A percentile compares a stretch with the other conserved stretches of the same genome.
These are phyloP conservation scores for Brachymystax lenok DNA, from an alignment of 2,797 vertebrate species.

Conservation along the genomic window DNA sequence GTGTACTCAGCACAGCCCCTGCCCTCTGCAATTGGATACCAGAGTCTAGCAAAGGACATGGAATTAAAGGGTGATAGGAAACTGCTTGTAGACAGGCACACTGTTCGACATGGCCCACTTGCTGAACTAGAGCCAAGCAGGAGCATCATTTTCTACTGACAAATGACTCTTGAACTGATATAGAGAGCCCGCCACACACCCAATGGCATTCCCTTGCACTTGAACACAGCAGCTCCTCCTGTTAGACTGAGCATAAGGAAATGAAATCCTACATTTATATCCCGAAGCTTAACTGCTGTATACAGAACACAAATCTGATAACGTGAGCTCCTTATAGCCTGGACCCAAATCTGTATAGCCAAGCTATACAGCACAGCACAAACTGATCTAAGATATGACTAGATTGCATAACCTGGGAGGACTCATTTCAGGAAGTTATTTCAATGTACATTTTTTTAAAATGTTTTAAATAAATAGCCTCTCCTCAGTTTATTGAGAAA, in stretches of 20 bases:
- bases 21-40: not conserved
- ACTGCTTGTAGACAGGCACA: slow-evolving; percentile 1
- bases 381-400: too few relatives aligned
- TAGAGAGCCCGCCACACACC: not conserved
- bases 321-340: not conserved
- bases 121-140: not conserved
- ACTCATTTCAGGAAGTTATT: too few relatives aligned
- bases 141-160: not conserved
- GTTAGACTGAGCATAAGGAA: not conserved
- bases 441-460: too few relatives aligned
- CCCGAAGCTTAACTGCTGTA: not conserved
- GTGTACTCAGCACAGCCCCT: slow-evolving; percentile 12
- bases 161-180: not conserved
- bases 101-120: not conserved
- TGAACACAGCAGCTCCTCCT: not conserved
- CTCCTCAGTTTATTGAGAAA: too few relatives aligned
- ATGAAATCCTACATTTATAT: not conserved
- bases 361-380: too few relatives aligned
- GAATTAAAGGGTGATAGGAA: not conserved
- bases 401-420: not conserved
- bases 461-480: too few relatives aligned
- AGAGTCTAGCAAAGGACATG: slow-evolving; percentile 5
- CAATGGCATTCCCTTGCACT: not conserved
- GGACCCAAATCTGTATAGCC: too few relatives aligned
- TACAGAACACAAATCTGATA: not conserved